These are phyloP conservation scores for Manis pentadactyla DNA, from an alignment of 2,797 vertebrate genomes.

Conservation along the genomic window DNA sequence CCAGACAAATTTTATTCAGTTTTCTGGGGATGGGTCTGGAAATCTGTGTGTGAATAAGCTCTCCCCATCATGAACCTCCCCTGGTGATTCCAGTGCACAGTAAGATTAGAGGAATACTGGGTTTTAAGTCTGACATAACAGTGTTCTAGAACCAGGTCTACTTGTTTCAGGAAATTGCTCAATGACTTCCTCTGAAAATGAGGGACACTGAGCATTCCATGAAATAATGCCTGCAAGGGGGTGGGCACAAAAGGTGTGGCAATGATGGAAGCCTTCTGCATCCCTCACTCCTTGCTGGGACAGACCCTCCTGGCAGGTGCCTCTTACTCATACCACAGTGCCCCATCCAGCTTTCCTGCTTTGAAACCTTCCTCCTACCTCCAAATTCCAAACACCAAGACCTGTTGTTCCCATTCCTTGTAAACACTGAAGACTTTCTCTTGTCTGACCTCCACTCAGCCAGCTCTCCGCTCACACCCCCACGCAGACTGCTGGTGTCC, in stretches of 20 bases:
- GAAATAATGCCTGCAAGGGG: background rate
- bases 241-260: background rate
- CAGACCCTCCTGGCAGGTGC: background rate
- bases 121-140: background rate
- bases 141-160: background rate
- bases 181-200: background rate
- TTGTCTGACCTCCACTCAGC: background rate
- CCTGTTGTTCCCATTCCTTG: background rate
- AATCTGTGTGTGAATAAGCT: background rate
- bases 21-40: background rate
- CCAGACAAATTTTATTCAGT: background rate
- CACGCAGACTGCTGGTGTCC: too few relatives aligned
- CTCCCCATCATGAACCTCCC: too few relatives aligned
- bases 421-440: background rate
- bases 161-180: background rate
- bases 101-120: background rate
- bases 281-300: background rate
- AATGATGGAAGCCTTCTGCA: background rate
- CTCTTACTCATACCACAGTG: background rate
- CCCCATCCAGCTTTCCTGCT: background rate
- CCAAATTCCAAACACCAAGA: background rate
- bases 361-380: background rate
- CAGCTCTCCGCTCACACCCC: background rate
- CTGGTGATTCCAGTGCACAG: background rate
- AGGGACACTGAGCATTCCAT: background rate